These are phyloP conservation scores for Sesamia inferens DNA, from an alignment of 2,888 invertebrate genomes.

Conservation along the genomic window DNA sequence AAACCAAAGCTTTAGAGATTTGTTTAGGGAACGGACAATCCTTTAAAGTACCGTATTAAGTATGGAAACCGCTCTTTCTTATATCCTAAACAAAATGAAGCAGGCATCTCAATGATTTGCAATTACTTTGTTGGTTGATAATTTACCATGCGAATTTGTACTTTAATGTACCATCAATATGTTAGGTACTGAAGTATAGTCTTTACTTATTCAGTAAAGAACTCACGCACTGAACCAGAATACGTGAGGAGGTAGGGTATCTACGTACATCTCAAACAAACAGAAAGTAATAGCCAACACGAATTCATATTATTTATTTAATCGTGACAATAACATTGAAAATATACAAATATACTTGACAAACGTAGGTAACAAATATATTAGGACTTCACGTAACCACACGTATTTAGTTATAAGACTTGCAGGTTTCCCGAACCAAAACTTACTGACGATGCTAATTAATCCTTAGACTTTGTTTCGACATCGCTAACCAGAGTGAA, in stretches of 20 bases:
- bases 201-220: not conserved
- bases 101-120: not conserved
- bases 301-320: not conserved
- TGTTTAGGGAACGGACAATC: not conserved
- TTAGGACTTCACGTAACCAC: not conserved
- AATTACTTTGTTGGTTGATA: not conserved
- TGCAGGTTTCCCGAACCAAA: not conserved
- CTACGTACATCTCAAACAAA: not conserved
- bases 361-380: not conserved
- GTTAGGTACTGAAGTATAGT: too few species aligned
- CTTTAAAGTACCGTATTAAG: not conserved
- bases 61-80: not conserved
- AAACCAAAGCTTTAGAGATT: not conserved
- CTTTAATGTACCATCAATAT: not conserved
- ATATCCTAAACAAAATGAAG: not conserved
- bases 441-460: constrained; percentile 12
- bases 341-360: not conserved
- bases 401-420: not conserved
- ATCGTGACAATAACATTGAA: not conserved
- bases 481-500: constrained; percentile 85
- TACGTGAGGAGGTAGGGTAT: not conserved
- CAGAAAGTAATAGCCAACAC: not conserved
- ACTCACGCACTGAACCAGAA: not conserved
- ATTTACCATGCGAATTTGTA: not conserved
- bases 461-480: constrained; percentile 79